Percentiles rank a stretch among this genome's conserved stretches.
These are phyloP conservation scores for Oreohelix idahoensis DNA, from an alignment of 1,140 invertebrate species.

Conservation along the genomic window DNA sequence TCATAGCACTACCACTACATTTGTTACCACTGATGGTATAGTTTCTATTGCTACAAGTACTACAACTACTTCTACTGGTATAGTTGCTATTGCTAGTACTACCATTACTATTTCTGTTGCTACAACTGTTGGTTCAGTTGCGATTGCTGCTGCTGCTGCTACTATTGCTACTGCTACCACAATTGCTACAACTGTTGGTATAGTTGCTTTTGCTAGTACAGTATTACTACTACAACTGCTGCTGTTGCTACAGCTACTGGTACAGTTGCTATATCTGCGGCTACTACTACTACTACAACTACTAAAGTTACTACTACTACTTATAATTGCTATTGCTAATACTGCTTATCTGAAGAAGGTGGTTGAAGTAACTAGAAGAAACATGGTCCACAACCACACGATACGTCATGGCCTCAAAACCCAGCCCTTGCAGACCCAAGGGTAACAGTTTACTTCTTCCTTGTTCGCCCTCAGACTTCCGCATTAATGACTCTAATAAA, in stretches of 20 bases:
- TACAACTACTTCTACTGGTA: not conserved
- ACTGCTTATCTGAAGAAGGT: no score
- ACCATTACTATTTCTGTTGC: not conserved
- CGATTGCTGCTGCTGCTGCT: not conserved
- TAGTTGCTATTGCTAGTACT: not conserved
- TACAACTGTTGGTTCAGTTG: not conserved
- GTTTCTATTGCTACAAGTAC: not conserved
- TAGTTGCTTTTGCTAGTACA: not conserved
- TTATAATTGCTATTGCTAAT: no score
- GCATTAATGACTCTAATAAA: no score
- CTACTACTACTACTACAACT: constrained; percentile 1
- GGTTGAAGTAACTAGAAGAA: no score
- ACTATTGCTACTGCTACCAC: not conserved
- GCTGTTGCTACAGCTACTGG: not conserved
- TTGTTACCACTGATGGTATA: not conserved
- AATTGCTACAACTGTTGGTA: not conserved
- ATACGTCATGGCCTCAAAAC: no score
- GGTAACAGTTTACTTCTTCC: no score
- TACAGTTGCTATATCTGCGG: not conserved
- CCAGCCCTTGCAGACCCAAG: no score
- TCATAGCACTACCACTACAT: not conserved
- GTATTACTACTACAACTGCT: not conserved
- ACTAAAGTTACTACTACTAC: not conserved
- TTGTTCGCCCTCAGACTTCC: no score
- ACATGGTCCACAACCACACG: no score